A percentile compares a stretch with the other conserved stretches of the same genome.
Conservation (phyloP, 2,113 vertebrate species). For the Leuciscus idus region DNA sequence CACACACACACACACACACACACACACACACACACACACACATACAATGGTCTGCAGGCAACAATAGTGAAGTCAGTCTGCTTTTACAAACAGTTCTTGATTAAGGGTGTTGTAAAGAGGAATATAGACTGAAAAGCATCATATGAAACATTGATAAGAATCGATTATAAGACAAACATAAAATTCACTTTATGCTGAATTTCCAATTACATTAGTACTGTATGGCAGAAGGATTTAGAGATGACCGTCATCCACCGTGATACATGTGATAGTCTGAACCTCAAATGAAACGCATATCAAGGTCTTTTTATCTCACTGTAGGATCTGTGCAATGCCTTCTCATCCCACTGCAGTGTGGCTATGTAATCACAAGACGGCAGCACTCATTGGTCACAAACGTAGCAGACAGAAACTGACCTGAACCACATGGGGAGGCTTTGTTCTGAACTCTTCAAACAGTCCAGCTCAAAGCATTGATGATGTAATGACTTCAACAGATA, state of each 20-base stretch:
- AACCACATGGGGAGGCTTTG: neutral
- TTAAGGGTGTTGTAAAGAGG: neutral
- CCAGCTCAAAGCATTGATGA: slow-evolving; percentile 3
- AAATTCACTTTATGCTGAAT: neutral
- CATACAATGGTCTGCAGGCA: neutral
- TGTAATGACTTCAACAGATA: neutral
- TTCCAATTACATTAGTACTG: neutral
- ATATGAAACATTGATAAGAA: neutral
- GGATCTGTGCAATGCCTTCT: slow-evolving; percentile 12
- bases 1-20: neutral
- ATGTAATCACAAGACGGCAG: slow-evolving; percentile 47
- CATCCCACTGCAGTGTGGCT: slow-evolving; percentile 14
- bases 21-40: neutral
- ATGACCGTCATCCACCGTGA: neutral
- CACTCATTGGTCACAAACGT: neutral
- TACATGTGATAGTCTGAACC: neutral
- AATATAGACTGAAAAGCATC: neutral
- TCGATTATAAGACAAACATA: neutral
- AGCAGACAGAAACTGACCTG: neutral
- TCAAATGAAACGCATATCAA: neutral
- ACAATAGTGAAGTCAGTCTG: neutral
- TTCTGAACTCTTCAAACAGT: neutral
- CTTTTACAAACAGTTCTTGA: neutral
- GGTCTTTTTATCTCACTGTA: neutral
- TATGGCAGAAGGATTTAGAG: neutral